These are phyloP conservation scores for Hesperophylax magnus DNA, from an alignment of 1,140 invertebrate genomes.

Conservation along the genomic window DNA sequence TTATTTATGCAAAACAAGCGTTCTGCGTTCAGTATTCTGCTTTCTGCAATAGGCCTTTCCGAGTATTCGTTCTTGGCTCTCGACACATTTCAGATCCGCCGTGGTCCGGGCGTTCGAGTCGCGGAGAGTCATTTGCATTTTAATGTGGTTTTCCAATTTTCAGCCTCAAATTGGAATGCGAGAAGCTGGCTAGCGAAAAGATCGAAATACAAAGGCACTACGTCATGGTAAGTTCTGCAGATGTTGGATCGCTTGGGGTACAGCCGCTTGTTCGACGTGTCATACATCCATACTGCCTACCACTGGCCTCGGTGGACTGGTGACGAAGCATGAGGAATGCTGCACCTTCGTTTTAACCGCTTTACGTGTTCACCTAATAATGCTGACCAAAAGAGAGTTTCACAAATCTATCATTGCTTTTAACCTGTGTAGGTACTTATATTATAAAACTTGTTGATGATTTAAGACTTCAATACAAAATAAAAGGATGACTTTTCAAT, in stretches of 20 bases:
- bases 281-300: not conserved
- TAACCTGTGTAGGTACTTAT: too few relatives aligned
- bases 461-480: too few relatives aligned
- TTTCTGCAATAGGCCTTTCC: too few relatives aligned
- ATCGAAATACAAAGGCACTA: slow-evolving; percentile 98
- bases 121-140: slow-evolving; percentile 19
- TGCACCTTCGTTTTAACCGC: slow-evolving; percentile 2
- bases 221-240: slow-evolving; percentile 88
- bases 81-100: not conserved
- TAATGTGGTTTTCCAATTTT: slow-evolving; percentile 62
- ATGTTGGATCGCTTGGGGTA: not conserved
- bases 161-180: slow-evolving; percentile 88
- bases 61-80: too few relatives aligned
- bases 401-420: too few relatives aligned
- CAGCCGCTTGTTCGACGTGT: not conserved
- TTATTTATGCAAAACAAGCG: slow-evolving; percentile 8
- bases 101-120: not conserved
- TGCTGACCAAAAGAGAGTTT: not conserved
- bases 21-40: too few relatives aligned
- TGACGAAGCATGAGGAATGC: slow-evolving; percentile 16
- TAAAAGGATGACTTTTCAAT: too few relatives aligned
- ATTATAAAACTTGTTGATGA: too few relatives aligned
- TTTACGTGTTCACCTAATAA: slow-evolving; percentile 18
- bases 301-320: not conserved
- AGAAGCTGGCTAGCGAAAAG: slow-evolving; percentile 96